Evolutionary conservation across 30 jellyfish, hydroid and myxozoan genomes (phyloP).

Genomic region (Clytia hemisphaerica): DNA sequence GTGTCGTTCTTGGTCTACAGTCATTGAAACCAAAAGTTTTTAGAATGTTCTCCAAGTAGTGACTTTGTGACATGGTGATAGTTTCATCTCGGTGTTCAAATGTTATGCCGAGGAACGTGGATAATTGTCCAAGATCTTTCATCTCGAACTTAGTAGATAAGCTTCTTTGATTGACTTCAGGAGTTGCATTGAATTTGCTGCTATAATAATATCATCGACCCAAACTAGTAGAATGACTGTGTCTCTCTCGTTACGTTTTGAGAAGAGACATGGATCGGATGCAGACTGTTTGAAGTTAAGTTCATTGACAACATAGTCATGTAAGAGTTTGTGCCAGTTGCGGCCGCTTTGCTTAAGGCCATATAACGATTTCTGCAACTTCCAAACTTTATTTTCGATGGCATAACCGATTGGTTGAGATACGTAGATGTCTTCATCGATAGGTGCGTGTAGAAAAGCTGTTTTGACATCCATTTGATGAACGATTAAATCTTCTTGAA

Average conservation of each 20-base stretch:
- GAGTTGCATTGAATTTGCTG: not conserved
- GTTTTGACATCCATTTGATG: conserved; percentile 30
- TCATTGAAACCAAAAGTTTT: conserved; percentile 3
- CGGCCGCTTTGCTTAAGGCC: conserved; percentile 32
- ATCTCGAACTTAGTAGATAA: conserved; percentile 10
- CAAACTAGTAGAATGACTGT: conserved; percentile 9
- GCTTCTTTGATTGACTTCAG: not conserved
- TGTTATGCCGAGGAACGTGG: conserved; percentile 21
- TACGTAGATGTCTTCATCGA: conserved; percentile 8
- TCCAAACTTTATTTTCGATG: not conserved
- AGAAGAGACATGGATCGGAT: conserved; percentile 24
- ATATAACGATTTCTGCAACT: conserved; percentile 20
- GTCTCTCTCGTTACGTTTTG: not conserved
- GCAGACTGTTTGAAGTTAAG: conserved; percentile 1
- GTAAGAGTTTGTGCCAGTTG: conserved; percentile 18
- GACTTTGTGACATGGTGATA: not conserved
- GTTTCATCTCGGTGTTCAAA: not conserved
- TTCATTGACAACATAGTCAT: not conserved
- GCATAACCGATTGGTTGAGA: conserved; percentile 23
- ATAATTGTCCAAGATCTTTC: conserved; percentile 28
- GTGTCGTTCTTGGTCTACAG: conserved; percentile 32
- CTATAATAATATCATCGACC: conserved; percentile 32
- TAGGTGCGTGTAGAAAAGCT: conserved; percentile 29
- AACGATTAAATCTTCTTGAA: not conserved
- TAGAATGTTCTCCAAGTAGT: not conserved